phyloP scores from a whole-genome alignment of 2,113 vertebrate genomes.

The Campylorhamphus procurvoides region DNA sequence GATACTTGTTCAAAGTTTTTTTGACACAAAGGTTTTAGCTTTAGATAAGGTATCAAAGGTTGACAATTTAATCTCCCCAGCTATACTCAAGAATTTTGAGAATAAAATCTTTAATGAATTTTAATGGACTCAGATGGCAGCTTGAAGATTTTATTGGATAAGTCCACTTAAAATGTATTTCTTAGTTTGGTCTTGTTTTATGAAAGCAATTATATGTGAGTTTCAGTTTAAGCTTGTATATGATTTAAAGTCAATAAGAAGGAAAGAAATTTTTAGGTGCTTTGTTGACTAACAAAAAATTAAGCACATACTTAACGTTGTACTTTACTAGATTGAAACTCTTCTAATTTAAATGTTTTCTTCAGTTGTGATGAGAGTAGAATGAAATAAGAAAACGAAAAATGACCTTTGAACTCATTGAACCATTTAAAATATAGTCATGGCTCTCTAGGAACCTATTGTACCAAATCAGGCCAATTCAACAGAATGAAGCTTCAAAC shows the following conservation, averaged over 20 bases:
- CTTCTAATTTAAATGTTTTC: background rate
- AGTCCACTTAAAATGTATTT: background rate
- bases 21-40: background rate
- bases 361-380: background rate
- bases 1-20: background rate
- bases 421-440: background rate
- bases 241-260: background rate
- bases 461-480: background rate
- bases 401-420: background rate
- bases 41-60: background rate
- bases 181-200: background rate
- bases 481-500: background rate
- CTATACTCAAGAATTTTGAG: background rate
- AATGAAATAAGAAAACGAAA: background rate
- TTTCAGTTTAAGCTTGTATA: background rate
- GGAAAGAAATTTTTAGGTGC: fast-evolving
- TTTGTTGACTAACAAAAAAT: background rate
- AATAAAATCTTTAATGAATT: slow-evolving; percentile 1
- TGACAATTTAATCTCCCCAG: background rate
- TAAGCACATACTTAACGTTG: background rate
- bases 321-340: background rate
- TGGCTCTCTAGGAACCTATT: background rate
- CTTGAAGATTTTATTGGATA: background rate
- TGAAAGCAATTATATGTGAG: background rate
- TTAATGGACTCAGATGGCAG: background rate